Conservation (phyloP, 2,113 vertebrate genomes). For the Petaurus breviceps region DNA sequence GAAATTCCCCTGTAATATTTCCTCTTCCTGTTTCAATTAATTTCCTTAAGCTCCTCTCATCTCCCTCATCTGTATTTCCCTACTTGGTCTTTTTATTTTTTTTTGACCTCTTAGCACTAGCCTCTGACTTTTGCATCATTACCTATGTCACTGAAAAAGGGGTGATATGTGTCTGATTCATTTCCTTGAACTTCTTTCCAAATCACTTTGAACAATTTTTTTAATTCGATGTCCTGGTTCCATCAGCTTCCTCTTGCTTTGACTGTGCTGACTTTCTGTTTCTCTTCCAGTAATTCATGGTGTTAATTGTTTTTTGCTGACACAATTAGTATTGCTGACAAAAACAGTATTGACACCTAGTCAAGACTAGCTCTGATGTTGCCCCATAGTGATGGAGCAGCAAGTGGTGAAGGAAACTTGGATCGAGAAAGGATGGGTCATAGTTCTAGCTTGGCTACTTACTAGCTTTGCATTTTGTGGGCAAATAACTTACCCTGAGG, state of each 20-base stretch:
- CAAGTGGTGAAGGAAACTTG: not conserved
- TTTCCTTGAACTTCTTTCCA: not conserved
- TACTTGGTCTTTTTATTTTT: not conserved
- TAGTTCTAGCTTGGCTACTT: not conserved
- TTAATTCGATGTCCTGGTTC: not conserved
- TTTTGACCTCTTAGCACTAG: not conserved
- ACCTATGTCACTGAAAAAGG: not conserved
- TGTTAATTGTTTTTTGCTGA: not conserved
- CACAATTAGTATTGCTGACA: not conserved
- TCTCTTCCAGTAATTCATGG: not conserved
- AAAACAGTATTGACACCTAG: not conserved
- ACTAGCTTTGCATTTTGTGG: not conserved
- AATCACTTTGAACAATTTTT: not conserved
- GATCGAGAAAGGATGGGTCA: not conserved
- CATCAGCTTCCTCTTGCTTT: not conserved
- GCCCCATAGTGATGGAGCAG: not conserved
- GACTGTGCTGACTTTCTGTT: not conserved
- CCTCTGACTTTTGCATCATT: not conserved
- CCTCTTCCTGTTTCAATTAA: not conserved
- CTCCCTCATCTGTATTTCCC: not conserved
- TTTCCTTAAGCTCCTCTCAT: not conserved
- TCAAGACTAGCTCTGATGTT: not conserved
- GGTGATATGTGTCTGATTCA: not conserved
- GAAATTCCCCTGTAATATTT: not conserved
- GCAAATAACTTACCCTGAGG: not conserved